These are phyloP conservation scores for Mantis religiosa DNA, from an alignment of 2,888 invertebrate genomes.

Conservation along the genomic window DNA sequence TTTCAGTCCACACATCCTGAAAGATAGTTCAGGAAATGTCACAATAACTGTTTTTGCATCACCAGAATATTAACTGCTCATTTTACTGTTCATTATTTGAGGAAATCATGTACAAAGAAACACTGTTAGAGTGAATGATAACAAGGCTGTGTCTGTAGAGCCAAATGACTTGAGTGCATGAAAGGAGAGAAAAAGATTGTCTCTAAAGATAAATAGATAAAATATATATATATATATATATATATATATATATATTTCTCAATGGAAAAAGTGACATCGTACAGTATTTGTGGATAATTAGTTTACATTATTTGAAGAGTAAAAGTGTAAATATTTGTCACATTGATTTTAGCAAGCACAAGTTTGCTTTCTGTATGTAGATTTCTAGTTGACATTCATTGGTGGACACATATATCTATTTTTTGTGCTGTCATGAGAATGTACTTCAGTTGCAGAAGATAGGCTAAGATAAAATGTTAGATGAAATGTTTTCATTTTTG, in stretches of 20 bases:
- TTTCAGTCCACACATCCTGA: not conserved
- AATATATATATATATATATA: no score
- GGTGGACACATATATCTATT: not conserved
- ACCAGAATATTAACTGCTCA: not conserved
- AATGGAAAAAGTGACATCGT: not conserved
- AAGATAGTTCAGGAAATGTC: not conserved
- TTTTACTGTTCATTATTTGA: not conserved
- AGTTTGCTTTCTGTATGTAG: conserved; percentile 1
- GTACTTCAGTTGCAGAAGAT: not conserved
- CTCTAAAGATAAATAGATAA: not conserved
- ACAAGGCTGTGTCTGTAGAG: conserved; percentile 15
- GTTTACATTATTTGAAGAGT: not conserved
- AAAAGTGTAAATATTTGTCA: not conserved
- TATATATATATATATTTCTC: conserved; percentile 14
- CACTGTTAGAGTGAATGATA: not conserved
- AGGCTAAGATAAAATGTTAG: not conserved
- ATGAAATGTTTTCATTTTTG: not conserved
- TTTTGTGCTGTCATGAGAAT: not conserved
- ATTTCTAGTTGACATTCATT: conserved; percentile 4
- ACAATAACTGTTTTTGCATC: not conserved
- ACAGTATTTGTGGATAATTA: not conserved
- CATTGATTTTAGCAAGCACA: not conserved
- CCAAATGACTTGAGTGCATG: conserved; percentile 8
- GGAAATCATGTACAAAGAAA: conserved; percentile 3
- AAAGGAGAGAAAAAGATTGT: not conserved